Conservation (phyloP, 2,797 vertebrate genomes). For the Neostethus bicornis region DNA sequence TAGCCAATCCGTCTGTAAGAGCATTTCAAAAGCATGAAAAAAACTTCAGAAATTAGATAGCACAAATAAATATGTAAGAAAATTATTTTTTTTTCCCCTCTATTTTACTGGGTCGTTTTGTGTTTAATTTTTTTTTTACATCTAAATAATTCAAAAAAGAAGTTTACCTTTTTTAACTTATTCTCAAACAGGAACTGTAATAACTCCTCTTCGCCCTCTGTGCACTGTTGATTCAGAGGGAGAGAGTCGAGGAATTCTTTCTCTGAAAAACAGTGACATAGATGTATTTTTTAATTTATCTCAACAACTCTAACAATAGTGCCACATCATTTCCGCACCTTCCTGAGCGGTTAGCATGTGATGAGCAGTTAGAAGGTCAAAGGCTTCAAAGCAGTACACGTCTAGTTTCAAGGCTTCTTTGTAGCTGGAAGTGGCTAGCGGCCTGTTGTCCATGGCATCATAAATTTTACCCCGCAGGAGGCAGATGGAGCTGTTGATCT, state of each 20-base stretch:
- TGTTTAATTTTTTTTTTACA: background rate
- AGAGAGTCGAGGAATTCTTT: constrained; percentile 82
- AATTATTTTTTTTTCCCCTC: background rate
- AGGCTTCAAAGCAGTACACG: constrained; percentile 98
- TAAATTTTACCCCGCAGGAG: constrained; percentile 97
- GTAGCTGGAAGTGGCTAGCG: constrained; percentile 95
- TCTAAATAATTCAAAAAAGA: too few species aligned
- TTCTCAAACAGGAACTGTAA: constrained; percentile 97
- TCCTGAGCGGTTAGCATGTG: constrained; percentile 98
- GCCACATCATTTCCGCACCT: constrained; percentile 74
- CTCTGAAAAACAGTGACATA: constrained; percentile 60
- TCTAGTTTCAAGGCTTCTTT: constrained; percentile 98
- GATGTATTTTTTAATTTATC: background rate
- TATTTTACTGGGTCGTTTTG: background rate
- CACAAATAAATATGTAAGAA: background rate
- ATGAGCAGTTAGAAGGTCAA: constrained; percentile 97
- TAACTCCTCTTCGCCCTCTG: constrained; percentile 92
- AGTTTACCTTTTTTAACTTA: constrained; percentile 99
- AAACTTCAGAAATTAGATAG: background rate
- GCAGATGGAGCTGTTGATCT: constrained; percentile 97
- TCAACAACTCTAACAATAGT: background rate
- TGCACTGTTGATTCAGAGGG: constrained; percentile 88
- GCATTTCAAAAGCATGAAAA: background rate
- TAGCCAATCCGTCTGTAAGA: background rate
- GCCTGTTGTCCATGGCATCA: constrained; percentile 95